Evolutionary conservation across 2,797 vertebrate species (phyloP).

Genomic region (Ptychobarbus kaznakovi): DNA sequence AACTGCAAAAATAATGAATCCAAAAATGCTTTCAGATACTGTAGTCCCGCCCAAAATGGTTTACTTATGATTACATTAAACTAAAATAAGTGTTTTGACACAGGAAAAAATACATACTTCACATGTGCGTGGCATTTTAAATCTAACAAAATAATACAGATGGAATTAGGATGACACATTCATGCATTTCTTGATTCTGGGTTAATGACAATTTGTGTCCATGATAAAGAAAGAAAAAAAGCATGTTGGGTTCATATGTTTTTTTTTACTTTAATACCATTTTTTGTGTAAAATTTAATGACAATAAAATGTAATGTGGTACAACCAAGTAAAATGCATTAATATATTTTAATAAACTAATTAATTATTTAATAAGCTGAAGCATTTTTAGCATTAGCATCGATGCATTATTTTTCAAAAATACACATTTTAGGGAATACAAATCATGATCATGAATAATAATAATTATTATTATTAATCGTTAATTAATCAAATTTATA

Average conservation of each 20-base stretch:
- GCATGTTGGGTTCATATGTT: neutral
- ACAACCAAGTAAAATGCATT: neutral
- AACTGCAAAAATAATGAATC: slow-evolving; percentile 13
- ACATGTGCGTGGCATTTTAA: neutral
- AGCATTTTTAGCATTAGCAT: no score
- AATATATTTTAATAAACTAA: neutral
- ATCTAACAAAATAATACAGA: neutral
- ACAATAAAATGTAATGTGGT: neutral
- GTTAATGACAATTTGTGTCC: neutral
- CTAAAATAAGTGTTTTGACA: neutral
- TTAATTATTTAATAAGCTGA: no score
- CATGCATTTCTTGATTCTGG: neutral
- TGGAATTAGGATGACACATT: neutral
- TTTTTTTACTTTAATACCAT: no score
- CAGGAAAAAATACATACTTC: neutral
- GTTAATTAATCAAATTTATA: neutral
- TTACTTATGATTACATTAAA: no score
- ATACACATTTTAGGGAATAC: neutral
- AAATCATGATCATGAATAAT: neutral
- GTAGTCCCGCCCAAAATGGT: no score
- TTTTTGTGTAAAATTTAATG: no score
- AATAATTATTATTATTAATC: neutral
- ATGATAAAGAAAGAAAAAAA: neutral
- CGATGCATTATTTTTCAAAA: neutral
- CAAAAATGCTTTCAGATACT: neutral